Evolutionary conservation across 2,113 vertebrate genomes (phyloP), one percentile per base, ranked within the genome.

Genomic region (Numenius arquata): DNA sequence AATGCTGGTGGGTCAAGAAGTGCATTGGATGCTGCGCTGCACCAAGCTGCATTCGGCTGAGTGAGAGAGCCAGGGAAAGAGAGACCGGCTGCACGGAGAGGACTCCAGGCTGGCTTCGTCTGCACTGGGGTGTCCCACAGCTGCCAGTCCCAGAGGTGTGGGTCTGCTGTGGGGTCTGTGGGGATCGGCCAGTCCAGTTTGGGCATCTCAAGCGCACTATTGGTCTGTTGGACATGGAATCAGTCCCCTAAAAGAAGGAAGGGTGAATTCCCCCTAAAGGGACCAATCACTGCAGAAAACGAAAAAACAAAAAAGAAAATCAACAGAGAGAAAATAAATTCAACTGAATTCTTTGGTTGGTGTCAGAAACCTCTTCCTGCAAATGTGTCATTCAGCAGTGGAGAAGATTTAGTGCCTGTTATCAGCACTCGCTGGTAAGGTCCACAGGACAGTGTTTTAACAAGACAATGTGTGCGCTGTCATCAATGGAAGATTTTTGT

Each of bases 111-210:
- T 34, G 22, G 30, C 47, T 36, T 68, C 17, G 11, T 62, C 55
- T 75, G 55, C 68, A 43, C 15, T n/a, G 26, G 30, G n/a, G 36
- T 22, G 30, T 15, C 47, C 55, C 62, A 68, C 22, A 34, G n/a
- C 34, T 55, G 34, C 38, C 48, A 50, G 43, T 16, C 48, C n/a
- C 27, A 25, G 48, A 71, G 20, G 26, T 36, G n/a, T 29, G 45
- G 14, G 30, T 32, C 56, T 59, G 77, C 45, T 45, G 16, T n/a
- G 38, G 56, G 23, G 32, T 66, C 45, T 66, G 78, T 1, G 3
- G 40, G 45, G 20, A 41, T 56, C 3, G 0, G 8, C 34, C 27
- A 34, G 29, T 41, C 30, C 3, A 2, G 12, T 23, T 8, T 27
- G 58, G 50, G 20, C 15, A 36, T 36, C 50, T 58, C 38, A 52